Evolutionary conservation across 2,113 vertebrate genomes (phyloP).

Genomic region (Oreochromis tanganicae): DNA sequence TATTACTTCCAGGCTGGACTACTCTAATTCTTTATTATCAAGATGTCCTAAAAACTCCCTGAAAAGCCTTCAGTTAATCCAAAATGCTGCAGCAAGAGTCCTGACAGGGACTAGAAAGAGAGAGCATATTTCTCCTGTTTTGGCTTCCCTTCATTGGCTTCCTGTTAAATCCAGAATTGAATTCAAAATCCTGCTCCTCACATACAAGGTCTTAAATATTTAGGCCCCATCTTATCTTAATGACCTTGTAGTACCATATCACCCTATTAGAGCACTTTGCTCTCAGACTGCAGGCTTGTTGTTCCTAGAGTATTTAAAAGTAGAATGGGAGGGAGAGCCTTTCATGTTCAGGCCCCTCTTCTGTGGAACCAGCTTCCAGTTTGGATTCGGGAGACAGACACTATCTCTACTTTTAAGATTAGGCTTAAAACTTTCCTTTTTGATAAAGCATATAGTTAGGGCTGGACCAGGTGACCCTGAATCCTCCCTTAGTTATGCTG

Average conservation of each 20-base stretch:
- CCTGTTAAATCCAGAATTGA: not conserved
- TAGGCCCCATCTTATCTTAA: not conserved
- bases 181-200: not conserved
- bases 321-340: not conserved
- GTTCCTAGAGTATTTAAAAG: not conserved
- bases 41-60: not conserved
- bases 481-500: too few relatives aligned
- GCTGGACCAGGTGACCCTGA: too few relatives aligned
- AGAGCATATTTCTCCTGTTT: accelerated
- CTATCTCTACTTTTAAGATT: too few relatives aligned
- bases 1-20: not conserved
- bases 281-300: not conserved
- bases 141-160: not conserved
- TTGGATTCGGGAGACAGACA: too few relatives aligned
- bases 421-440: too few relatives aligned
- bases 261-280: not conserved
- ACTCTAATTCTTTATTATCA: not conserved
- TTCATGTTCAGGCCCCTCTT: not conserved
- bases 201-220: not conserved
- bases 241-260: not conserved
- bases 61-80: not conserved
- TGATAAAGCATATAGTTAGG: too few relatives aligned
- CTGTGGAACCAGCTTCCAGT: too few relatives aligned
- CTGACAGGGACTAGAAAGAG: not conserved
- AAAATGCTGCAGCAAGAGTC: not conserved